Base-by-base conservation (phyloP, 2,113 vertebrate species). In the Chitala chitala region DNA sequence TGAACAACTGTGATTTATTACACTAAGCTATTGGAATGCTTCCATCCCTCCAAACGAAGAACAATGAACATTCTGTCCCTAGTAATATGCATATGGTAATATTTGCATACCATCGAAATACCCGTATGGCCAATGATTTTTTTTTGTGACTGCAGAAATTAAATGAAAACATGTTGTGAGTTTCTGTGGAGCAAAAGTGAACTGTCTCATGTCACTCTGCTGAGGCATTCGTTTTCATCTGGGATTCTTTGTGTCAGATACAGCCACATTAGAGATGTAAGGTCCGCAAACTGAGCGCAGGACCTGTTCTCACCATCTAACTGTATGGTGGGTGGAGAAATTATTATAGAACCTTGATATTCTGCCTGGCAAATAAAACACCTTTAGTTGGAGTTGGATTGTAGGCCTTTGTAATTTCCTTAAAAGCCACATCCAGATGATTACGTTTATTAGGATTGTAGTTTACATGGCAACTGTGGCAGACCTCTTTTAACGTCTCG, bases 31-130 rank as follows among this genome's bases (percentile, higher is more conserved):
- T 31, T 54, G 29, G 69, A 31, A 71, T 9, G 36, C 33, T n/a
- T 38, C 31, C 69, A 71, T 40, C 12, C 29, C 20, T 40, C 31
- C 36, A 12, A 71, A 71, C 50, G 54, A 29, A 69, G 48, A 68
- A 48, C 42, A 46, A 24, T 24, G 40, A 38, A 68, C 64, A 68
- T 46, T 68, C 64, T 33, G 15, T 29, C 59, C 31, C 59, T 33
- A 29, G 33, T n/a, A 29, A 5, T 63, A 36, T 63, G 40, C 40
- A 46, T 68, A 26, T n/a, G 42, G 64, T 26, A 22, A 9, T 46
- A 68, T 46, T 46, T 68, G 7, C 24, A 48, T 15, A 44, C 20
- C 7, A n/a, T 26, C 29, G 24, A 68, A 22, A 68, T 68, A 48
- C 46, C 64, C 22, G 42, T 46, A 68, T 68, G 64, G n/a, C 64